A percentile compares a stretch with the other conserved stretches of the same genome.
Evolutionary conservation across 92 coral and sea anemone genomes (phyloP).

Genomic region (Scolanthus callimorphus): DNA sequence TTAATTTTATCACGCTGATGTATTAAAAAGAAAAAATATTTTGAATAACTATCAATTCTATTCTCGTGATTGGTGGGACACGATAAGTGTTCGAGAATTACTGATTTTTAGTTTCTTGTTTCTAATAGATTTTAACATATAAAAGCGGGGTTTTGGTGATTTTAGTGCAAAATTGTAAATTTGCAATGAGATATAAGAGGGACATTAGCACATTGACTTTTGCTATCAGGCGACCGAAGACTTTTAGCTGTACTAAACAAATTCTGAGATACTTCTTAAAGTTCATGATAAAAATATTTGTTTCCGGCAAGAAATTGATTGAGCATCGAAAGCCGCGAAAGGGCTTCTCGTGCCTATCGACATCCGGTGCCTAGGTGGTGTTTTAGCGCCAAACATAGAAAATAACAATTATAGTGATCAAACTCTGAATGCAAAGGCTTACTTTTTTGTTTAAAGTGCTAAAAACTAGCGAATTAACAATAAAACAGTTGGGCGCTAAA

Average conservation of each 20-base stretch:
- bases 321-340: neutral
- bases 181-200: neutral
- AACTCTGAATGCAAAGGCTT: constrained; percentile 19
- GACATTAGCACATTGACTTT: neutral
- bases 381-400: constrained; percentile 5
- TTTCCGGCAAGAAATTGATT: neutral
- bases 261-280: neutral
- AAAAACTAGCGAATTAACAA: constrained; percentile 20
- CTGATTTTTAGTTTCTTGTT: no score
- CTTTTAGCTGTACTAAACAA: neutral
- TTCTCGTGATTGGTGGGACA: no score
- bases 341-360: neutral
- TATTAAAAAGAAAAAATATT: no score
- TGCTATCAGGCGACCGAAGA: neutral
- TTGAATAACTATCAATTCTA: no score
- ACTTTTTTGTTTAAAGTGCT: constrained; percentile 21
- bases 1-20: no score
- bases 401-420: constrained; percentile 27
- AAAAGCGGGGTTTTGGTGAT: no score
- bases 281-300: neutral
- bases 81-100: no score
- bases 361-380: constrained; percentile 12
- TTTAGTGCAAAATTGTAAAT: no score
- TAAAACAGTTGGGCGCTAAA: constrained; percentile 14
- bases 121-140: no score